These are phyloP conservation scores for Drosophila pseudotakahashii DNA, from an alignment of 2,888 invertebrate species.

Conservation along the genomic window DNA sequence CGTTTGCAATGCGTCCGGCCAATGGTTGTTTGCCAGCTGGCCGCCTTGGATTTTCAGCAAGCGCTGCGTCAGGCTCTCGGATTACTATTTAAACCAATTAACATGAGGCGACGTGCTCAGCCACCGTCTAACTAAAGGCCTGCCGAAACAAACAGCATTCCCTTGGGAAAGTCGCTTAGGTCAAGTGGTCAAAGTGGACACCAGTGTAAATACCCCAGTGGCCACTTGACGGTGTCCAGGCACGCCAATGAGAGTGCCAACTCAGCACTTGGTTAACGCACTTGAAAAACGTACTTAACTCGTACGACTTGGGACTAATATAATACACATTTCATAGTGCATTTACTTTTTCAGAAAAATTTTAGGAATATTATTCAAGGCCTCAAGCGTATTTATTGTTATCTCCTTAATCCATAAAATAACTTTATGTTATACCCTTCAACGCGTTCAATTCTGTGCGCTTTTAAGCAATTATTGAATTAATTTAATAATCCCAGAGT, in stretches of 20 bases:
- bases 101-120: constrained; percentile 51
- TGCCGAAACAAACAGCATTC: constrained; percentile 37
- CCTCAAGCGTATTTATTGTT: too few species aligned
- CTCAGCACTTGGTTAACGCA: background rate
- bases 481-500: too few species aligned
- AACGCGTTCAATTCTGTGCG: too few species aligned
- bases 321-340: background rate
- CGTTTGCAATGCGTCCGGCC: constrained; percentile 51
- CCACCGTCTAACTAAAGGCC: constrained; percentile 20
- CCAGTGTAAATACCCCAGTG: constrained; percentile 67
- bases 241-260: constrained; percentile 30
- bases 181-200: constrained; percentile 49
- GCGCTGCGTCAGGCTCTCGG: constrained; percentile 53
- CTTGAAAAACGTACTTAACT: background rate
- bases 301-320: background rate
- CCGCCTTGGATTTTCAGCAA: constrained; percentile 58
- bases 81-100: constrained; percentile 79
- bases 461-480: too few species aligned
- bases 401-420: too few species aligned
- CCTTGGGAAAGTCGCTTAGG: constrained; percentile 39
- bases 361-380: background rate
- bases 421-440: too few species aligned
- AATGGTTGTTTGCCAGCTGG: constrained; percentile 18
- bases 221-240: constrained; percentile 61
- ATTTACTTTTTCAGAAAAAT: background rate